Percentiles rank a stretch among this genome's conserved stretches.
Evolutionary conservation across 2,113 vertebrate genomes (phyloP).

Genomic region (Heptranchias perlo): DNA sequence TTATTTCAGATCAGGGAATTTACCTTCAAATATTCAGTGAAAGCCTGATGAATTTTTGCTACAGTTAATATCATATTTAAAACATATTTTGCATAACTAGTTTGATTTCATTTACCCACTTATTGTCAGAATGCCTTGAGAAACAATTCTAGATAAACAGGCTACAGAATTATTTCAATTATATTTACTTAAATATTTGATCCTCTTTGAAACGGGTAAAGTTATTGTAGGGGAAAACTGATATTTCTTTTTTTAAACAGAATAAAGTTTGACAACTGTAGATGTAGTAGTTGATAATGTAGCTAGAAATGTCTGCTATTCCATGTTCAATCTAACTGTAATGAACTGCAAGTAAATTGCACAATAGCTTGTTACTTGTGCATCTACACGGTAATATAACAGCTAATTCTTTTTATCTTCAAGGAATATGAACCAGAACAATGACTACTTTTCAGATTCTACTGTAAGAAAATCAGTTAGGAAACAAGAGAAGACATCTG

Average conservation of each 20-base stretch:
- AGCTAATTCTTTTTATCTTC: neutral
- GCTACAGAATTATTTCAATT: neutral
- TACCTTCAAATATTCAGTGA: neutral
- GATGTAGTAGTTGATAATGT: neutral
- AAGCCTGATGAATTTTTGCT: neutral
- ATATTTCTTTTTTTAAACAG: neutral
- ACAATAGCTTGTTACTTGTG: neutral
- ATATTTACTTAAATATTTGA: no score
- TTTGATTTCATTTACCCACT: neutral
- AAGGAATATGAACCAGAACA: neutral
- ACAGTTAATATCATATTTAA: neutral
- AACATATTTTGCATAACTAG: neutral
- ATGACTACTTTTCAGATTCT: neutral
- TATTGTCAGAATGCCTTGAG: neutral
- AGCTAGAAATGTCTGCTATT: neutral
- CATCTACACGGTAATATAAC: neutral
- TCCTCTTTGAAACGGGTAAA: neutral
- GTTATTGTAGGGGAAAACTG: neutral
- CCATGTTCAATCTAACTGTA: neutral
- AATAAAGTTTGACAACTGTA: neutral
- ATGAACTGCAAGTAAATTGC: neutral
- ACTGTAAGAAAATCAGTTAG: neutral
- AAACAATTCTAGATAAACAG: neutral
- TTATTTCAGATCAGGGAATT: neutral
- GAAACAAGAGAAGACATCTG: neutral